Conservation (phyloP, 2,797 vertebrate species). For the Spondyliosoma cantharus region DNA sequence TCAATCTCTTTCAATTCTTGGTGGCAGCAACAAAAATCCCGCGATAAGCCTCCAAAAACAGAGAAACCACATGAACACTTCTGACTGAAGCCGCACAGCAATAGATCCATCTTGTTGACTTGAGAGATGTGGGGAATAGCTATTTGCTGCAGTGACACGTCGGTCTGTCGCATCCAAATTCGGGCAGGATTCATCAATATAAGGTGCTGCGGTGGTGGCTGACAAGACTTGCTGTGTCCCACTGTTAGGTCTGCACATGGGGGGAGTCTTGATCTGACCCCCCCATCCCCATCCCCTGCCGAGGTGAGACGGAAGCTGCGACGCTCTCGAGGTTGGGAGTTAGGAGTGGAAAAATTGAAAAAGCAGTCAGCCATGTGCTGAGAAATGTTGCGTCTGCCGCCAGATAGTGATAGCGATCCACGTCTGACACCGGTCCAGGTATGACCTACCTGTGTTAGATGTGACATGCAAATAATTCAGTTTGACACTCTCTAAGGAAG, state of each 20-base stretch:
- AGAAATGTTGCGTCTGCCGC: constrained; percentile 46
- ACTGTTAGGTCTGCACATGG: constrained; percentile 27
- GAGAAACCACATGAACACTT: constrained; percentile 43
- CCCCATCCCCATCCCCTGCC: background rate
- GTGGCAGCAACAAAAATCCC: constrained; percentile 19
- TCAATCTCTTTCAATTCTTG: constrained; percentile 27
- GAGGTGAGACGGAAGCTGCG: constrained; percentile 11
- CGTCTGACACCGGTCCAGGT: constrained; percentile 21
- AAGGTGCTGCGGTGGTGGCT: constrained; percentile 59
- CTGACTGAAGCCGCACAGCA: constrained; percentile 56
- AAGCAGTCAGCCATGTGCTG: constrained; percentile 42
- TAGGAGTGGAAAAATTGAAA: constrained; percentile 53
- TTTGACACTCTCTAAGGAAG: constrained; percentile 7
- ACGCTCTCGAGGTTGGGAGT: background rate
- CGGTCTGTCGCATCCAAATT: constrained; percentile 64
- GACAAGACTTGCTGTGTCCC: constrained; percentile 61
- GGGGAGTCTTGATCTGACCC: constrained; percentile 43
- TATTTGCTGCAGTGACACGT: constrained; percentile 64
- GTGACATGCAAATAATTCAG: constrained; percentile 41
- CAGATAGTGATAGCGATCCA: constrained; percentile 14
- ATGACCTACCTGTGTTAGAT: constrained; percentile 27
- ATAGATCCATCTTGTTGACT: constrained; percentile 77
- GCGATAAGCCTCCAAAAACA: constrained; percentile 25
- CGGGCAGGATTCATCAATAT: constrained; percentile 74
- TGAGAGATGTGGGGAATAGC: constrained; percentile 57